Base-by-base conservation (phyloP, 1,140 invertebrate species). In the Tetramorium alpestre region DNA sequence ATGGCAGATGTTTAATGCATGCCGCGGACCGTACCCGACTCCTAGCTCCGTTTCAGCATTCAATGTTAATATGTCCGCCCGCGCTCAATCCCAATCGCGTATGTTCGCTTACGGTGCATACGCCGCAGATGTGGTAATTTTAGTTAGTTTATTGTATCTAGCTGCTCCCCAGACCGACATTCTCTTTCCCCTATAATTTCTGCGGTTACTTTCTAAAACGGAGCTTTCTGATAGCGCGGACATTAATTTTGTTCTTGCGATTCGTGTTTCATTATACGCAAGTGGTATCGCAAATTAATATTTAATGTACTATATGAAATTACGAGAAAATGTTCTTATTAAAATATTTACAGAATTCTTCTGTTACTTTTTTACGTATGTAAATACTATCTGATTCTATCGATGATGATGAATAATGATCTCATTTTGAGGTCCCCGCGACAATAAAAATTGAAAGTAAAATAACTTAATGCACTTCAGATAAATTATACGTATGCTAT, bases 1-100 rank as follows among this genome's bases (percentile, higher is more conserved):
- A 90, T 92, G 90, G 89, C 77, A 85, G 89, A 94, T 95, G 94
- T 95, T 95, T 95, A 94, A 95, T 95, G 93, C 93, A 95, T 94
- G 92, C 87, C 64, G 85, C 82, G 87, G 88, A 78, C 81, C 90
- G 70, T 88, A 84, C 41, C 72, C 60, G 62, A 60, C 69, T 87
- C 11, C 75, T 88, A 88, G 69, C 76, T 77, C 64, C 64, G 77
- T 65, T 70, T 89, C 88, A 85, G 92, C 90, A 94, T 94, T 93
- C 93, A 94, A 95, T 94, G 93, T 94, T 94, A 95, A 94, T 92
- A 91, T 91, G 65, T 87, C 90, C 87, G 85, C 84, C 87, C 85
- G 69, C 92, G 77, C 81, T 72, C 25, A 51, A 77, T 84, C 47
- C 87, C 77, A 88, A 90, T 93, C 92, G 87, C 87, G 67, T 81